A percentile compares a stretch with the other conserved stretches of the same genome.
These are phyloP conservation scores for Eristalis tenax DNA, from an alignment of 2,888 invertebrate species.

Conservation along the genomic window DNA sequence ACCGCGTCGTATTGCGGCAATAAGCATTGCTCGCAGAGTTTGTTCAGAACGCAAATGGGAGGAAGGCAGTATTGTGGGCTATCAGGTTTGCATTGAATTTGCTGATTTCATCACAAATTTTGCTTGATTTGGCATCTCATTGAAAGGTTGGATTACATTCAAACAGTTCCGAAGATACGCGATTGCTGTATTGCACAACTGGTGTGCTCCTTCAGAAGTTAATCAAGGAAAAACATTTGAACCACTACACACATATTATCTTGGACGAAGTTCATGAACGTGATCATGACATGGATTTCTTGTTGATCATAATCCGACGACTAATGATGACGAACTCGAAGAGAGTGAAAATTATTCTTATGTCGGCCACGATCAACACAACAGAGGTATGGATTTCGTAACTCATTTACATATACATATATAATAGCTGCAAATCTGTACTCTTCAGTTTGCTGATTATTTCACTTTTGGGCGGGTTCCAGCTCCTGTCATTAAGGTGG, in stretches of 20 bases:
- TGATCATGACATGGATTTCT: slow-evolving; percentile 95
- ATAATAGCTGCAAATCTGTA: too few species aligned
- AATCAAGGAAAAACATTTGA: slow-evolving; percentile 87
- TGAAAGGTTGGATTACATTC: slow-evolving; percentile 76
- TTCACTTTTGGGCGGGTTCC: slow-evolving; percentile 77
- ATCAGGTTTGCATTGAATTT: slow-evolving; percentile 85
- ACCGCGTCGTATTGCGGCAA: slow-evolving; percentile 95
- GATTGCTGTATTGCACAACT: slow-evolving; percentile 93
- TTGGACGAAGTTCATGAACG: slow-evolving; percentile 97
- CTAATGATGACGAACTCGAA: slow-evolving; percentile 86
- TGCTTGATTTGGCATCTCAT: neutral
- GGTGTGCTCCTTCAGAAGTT: slow-evolving; percentile 91
- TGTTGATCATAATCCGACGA: slow-evolving; percentile 90
- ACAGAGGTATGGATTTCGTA: slow-evolving; percentile 77
- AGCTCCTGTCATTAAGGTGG: slow-evolving; percentile 84
- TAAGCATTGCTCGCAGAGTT: slow-evolving; percentile 92
- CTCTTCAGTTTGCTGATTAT: slow-evolving; percentile 77
- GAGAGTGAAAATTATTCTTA: slow-evolving; percentile 89
- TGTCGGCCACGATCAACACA: slow-evolving; percentile 96
- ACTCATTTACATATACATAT: neutral
- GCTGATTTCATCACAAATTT: neutral
- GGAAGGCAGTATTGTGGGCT: slow-evolving; percentile 92
- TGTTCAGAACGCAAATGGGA: slow-evolving; percentile 92
- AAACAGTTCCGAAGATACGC: slow-evolving; percentile 82
- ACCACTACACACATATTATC: slow-evolving; percentile 92